Evolutionary conservation across 2,113 vertebrate genomes (phyloP).

Genomic region (Spermophilus dauricus): DNA sequence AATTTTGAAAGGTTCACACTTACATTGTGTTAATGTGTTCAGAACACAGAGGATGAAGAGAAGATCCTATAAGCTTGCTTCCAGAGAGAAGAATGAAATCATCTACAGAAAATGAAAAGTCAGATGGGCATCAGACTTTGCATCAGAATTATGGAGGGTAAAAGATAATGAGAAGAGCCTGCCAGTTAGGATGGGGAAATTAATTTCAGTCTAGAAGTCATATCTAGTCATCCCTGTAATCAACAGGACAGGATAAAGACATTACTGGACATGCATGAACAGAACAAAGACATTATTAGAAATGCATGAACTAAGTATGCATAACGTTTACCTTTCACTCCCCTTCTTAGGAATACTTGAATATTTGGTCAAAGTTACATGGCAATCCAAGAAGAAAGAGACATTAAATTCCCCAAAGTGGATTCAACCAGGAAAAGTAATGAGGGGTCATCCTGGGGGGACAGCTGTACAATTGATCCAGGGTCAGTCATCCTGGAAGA

Average conservation of each 20-base stretch:
- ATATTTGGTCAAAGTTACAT: constrained; percentile 38
- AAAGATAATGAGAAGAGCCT: neutral
- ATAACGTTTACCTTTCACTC: constrained; percentile 2
- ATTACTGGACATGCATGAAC: neutral
- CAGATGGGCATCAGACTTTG: neutral
- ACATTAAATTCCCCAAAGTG: constrained; percentile 32
- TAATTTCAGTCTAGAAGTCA: constrained; percentile 31
- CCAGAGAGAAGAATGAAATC: neutral
- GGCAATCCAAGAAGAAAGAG: constrained; percentile 1
- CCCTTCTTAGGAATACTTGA: constrained; percentile 18
- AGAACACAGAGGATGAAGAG: neutral
- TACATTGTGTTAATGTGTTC: neutral
- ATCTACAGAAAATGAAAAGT: neutral
- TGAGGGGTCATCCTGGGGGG: neutral
- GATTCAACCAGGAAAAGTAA: neutral
- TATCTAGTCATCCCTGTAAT: neutral
- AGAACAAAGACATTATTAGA: neutral
- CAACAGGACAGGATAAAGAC: neutral
- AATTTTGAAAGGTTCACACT: constrained; percentile 14
- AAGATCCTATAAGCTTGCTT: neutral
- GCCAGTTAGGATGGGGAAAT: neutral
- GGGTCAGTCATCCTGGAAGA: neutral
- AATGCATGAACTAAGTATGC: neutral
- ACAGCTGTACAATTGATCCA: neutral
- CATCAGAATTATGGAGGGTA: neutral